These are phyloP conservation scores for Capromys pilorides DNA, from an alignment of 2,797 vertebrate genomes.

Conservation along the genomic window DNA sequence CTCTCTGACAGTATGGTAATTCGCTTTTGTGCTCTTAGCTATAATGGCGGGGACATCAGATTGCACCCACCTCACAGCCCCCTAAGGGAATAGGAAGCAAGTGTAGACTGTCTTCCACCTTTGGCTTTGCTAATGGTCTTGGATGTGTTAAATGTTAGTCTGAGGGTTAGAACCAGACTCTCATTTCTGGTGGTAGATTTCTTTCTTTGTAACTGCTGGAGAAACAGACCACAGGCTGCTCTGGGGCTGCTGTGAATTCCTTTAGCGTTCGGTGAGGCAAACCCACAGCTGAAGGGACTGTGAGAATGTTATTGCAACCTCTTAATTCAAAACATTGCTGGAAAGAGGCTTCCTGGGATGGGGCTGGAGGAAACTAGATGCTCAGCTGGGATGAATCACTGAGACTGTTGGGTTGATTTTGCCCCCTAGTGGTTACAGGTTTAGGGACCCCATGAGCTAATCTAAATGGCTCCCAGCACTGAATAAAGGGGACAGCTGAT, in stretches of 20 bases:
- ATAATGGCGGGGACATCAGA: background rate
- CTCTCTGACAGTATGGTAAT: background rate
- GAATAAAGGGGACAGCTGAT: background rate
- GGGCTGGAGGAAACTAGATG: conserved; percentile 1
- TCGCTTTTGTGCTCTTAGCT: background rate
- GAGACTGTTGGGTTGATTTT: conserved; percentile 63
- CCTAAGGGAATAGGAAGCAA: background rate
- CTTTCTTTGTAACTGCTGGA: conserved; percentile 13
- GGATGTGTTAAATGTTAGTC: conserved; percentile 68
- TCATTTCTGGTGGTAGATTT: conserved; percentile 48
- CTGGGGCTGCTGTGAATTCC: conserved; percentile 61
- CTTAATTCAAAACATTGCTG: conserved; percentile 71
- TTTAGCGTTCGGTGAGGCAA: conserved; percentile 61
- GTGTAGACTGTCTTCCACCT: background rate
- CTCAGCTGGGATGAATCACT: conserved; percentile 55
- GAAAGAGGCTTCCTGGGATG: conserved; percentile 66
- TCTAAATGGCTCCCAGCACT: conserved; percentile 7
- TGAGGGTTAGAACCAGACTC: conserved; percentile 62
- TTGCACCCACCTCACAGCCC: background rate
- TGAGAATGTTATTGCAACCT: conserved; percentile 69
- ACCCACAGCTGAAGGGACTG: conserved; percentile 60
- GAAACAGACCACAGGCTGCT: conserved; percentile 53
- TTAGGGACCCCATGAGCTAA: conserved; percentile 67
- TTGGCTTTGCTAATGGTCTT: conserved; percentile 32
- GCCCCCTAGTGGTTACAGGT: conserved; percentile 72